A percentile compares a stretch with the other conserved stretches of the same genome.
Conservation (phyloP, 1,140 invertebrate genomes). For the Drosophila pectinifera region DNA sequence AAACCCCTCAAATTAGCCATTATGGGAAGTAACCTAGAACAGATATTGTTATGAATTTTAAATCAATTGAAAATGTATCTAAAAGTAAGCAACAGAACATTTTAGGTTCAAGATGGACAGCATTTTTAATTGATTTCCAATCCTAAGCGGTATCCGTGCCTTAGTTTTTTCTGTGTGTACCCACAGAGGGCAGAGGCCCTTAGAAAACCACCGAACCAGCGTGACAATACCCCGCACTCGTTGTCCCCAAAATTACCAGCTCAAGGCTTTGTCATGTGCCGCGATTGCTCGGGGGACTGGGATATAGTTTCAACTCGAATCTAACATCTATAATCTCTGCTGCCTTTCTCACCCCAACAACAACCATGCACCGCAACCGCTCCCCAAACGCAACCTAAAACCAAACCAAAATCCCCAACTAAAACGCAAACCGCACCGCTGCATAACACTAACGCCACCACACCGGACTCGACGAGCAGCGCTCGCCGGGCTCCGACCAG, state of each 20-base stretch:
- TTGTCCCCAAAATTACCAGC: too few species aligned
- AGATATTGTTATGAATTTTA: not conserved
- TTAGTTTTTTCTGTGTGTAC: not conserved
- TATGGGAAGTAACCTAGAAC: not conserved
- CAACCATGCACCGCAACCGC: constrained; percentile 15
- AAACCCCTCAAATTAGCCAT: too few species aligned
- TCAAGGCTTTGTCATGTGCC: constrained; percentile 36
- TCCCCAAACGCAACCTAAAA: constrained; percentile 12
- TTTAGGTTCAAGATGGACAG: not conserved
- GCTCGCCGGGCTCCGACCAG: constrained; percentile 84
- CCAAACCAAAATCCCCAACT: constrained; percentile 30
- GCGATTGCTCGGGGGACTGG: not conserved
- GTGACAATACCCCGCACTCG: not conserved
- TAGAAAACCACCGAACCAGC: constrained; percentile 2
- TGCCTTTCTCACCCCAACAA: constrained; percentile 17
- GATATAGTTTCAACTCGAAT: constrained; percentile 6
- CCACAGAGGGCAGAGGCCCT: not conserved
- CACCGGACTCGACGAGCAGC: constrained; percentile 49
- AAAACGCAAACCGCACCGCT: constrained; percentile 45
- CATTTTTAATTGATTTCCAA: not conserved
- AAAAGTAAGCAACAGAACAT: not conserved
- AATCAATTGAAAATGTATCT: not conserved
- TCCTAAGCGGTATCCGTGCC: not conserved
- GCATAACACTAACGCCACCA: constrained; percentile 30
- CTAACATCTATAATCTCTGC: constrained; percentile 50